Evolutionary conservation across 1,140 invertebrate genomes (phyloP), one percentile per base, ranked within the genome.

Genomic region (Hypsibius dujardini): DNA sequence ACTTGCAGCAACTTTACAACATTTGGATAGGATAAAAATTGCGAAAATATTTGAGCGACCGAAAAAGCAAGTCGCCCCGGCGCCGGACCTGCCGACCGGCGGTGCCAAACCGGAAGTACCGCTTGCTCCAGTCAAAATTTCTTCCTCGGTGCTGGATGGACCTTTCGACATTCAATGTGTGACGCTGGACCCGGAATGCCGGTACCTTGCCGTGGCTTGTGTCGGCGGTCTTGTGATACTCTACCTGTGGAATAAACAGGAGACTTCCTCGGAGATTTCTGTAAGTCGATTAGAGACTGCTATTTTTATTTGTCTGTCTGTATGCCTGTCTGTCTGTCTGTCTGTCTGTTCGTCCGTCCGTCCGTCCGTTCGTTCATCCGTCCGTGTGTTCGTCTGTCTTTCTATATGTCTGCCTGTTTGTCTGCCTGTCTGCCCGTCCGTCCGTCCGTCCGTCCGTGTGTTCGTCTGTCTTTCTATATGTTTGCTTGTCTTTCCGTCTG

Each of bases 151-250:
- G 3, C 7, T 45, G 12, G 89, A 92, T 72, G 90, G 93, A 79
- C 91, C 91, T 1, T 87, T 97, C 79, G 91, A 92, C n/a, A 86
- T 98, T 73, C 89, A 95, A 78, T 83, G 90, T 74, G 87, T 96
- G 76, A 88, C 88, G 75, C 83, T 98, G 75, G 95, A 92, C 80
- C 87, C 91, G 1, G 94, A 98, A 80, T 95, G 91, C 75, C 84
- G 89, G 60, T 86, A 90, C 74, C 82, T 98, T 72, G 88, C 87
- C 74, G 85, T 97, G 40, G 93, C 92, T 71, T 90, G 93, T 12
- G 86, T 89, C 47, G 87, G 88, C 75, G 87, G 88, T 73, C 92
- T 98, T 81, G 89, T 98, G 75, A 87, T 96, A 74, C 82, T 97
- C 46, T 98, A 95, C 82, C 91, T 90, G 79, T 98, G 95, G 82